Percentiles rank a stretch among this genome's conserved stretches.
These are phyloP conservation scores for Ceyx margarethae DNA, from an alignment of 2,113 vertebrate species.

Conservation along the genomic window DNA sequence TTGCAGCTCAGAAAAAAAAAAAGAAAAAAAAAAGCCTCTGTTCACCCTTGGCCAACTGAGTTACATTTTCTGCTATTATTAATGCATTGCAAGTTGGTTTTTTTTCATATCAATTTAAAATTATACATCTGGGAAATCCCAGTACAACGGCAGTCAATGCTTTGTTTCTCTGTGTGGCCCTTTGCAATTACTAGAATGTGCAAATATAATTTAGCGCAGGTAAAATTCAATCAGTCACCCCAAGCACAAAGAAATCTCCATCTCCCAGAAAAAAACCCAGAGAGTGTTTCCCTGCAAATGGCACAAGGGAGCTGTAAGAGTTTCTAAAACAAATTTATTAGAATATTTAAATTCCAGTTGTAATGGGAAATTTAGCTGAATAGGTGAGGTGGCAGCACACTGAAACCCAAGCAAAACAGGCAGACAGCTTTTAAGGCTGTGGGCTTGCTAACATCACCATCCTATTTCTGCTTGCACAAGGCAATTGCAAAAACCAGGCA, in stretches of 20 bases:
- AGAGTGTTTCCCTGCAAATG: slow-evolving; percentile 64
- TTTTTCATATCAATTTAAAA: slow-evolving; percentile 89
- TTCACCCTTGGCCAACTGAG: slow-evolving; percentile 71
- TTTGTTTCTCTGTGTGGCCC: slow-evolving; percentile 83
- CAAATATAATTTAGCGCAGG: slow-evolving; percentile 86
- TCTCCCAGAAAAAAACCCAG: slow-evolving; percentile 71
- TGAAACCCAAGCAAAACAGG: background rate
- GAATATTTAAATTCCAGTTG: slow-evolving; percentile 62
- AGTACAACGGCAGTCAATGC: slow-evolving; percentile 77
- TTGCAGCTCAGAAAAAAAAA: slow-evolving; percentile 71
- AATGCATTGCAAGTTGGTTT: slow-evolving; percentile 74
- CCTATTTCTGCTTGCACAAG: background rate
- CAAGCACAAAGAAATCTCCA: slow-evolving; percentile 82
- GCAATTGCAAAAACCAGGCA: background rate
- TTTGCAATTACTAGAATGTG: slow-evolving; percentile 88
- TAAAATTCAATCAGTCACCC: slow-evolving; percentile 89
- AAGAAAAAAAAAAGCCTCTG: slow-evolving; percentile 61
- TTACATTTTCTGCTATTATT: slow-evolving; percentile 82
- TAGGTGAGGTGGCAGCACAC: background rate
- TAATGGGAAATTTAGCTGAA: slow-evolving; percentile 33
- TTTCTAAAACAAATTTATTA: slow-evolving; percentile 66
- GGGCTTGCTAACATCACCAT: background rate
- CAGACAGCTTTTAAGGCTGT: background rate
- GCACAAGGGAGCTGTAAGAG: slow-evolving; percentile 58
- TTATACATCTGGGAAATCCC: slow-evolving; percentile 85